These are phyloP conservation scores for Bombycilla garrulus DNA, from an alignment of 2,113 vertebrate genomes.

Conservation along the genomic window DNA sequence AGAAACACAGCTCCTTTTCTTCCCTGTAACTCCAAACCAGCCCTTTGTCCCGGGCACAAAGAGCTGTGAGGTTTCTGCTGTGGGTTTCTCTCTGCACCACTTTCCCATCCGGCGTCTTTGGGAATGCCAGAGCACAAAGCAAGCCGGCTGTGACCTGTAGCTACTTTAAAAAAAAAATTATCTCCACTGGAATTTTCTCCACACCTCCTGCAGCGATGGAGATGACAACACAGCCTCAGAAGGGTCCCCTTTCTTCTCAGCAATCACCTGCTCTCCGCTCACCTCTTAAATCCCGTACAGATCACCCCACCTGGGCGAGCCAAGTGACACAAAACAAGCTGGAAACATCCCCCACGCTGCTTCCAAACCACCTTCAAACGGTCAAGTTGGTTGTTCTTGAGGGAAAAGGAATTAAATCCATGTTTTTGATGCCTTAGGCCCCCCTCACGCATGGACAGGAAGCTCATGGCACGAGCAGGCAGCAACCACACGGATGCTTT, in stretches of 20 bases:
- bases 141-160: neutral
- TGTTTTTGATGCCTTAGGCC: neutral
- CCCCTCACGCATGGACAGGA: rapidly evolving
- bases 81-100: rapidly evolving
- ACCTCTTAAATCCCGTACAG: neutral
- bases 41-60: neutral
- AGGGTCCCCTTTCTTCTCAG: neutral
- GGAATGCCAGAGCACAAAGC: neutral
- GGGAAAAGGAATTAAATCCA: neutral
- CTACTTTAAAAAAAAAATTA: neutral
- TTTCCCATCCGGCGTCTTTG: neutral
- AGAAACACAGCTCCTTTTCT: neutral
- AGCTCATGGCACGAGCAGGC: neutral
- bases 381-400: neutral
- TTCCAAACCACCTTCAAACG: neutral
- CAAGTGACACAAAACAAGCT: neutral
- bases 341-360: neutral
- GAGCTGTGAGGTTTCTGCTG: neutral
- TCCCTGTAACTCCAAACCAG: constrained; percentile 17
- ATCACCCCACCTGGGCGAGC: neutral
- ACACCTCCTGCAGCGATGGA: neutral
- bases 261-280: neutral
- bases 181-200: neutral
- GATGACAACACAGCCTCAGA: neutral
- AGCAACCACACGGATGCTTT: neutral